Evolutionary conservation across 2,888 invertebrate species (phyloP), one percentile per base, ranked within the genome.

Genomic region (Agrochola lota): DNA sequence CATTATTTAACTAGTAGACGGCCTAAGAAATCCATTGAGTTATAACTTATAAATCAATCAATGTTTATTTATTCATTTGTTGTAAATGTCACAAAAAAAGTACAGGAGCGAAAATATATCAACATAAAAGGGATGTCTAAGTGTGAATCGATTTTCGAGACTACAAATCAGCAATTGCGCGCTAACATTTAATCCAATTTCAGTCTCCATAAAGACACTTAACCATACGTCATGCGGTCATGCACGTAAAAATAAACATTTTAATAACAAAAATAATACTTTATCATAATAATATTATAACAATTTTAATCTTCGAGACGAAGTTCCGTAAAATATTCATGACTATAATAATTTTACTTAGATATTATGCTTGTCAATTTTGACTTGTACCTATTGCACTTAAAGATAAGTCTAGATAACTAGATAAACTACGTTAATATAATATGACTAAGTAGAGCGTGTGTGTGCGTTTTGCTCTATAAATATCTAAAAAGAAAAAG

Each of bases 341-440:
- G 85, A 85, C 85, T 85, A 86, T 70, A 74, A 70, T 85, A 77
- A 78, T 70, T 71, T 80, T 82, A 74, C 85, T 88, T 85, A 86
- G 26, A 76, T 87, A 88, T 88, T 88, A 88, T 88, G 88, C 88
- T 93, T 92, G 94, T 92, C 92, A 92, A 91, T 89, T 88, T 86
- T 91, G 91, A 94, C 94, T 95, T 95, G 95, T 95, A 95, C 95
- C 94, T 94, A 94, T 93, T 92, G 92, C 92, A 93, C 92, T 93
- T 94, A 94, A 57, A 88, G 66, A 81, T 89, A 89, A 85, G 52
- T 69, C 83, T 90, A 92, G 80, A 70, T 77, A 89, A 90, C 88
- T 90, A 90, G 11, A 74, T 85, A 84, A 83, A 88, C 85, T 90
- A 88, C 90, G 90, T 90, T 85, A 87, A 90, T 90, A 90, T 84